Percentiles rank a stretch among this genome's conserved stretches.
These are phyloP conservation scores for Drosophila orena DNA, from an alignment of 1,140 invertebrate genomes.

Conservation along the genomic window DNA sequence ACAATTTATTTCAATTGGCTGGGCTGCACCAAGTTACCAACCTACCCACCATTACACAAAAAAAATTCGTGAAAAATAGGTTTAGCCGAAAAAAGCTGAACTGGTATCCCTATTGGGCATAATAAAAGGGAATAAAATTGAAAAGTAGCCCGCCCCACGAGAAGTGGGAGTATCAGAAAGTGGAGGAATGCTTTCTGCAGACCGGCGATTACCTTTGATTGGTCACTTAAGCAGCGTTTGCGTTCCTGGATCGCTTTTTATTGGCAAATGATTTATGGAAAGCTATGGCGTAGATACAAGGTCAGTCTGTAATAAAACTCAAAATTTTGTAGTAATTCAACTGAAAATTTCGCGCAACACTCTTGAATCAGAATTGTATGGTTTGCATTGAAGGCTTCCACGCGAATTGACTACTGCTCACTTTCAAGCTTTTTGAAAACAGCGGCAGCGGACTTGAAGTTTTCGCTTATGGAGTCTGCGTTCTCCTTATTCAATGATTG, in stretches of 20 bases:
- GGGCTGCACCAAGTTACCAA: too few species aligned
- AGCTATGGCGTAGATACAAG: slow-evolving; percentile 38
- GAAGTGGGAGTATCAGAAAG: slow-evolving; percentile 16
- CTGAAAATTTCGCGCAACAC: slow-evolving; percentile 30
- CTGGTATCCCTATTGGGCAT: not conserved
- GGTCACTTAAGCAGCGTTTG: slow-evolving; percentile 68
- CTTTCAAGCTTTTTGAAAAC: slow-evolving; percentile 14
- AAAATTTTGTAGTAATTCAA: slow-evolving; percentile 27
- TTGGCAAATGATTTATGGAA: slow-evolving; percentile 65
- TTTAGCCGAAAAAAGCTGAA: not conserved
- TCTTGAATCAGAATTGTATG: slow-evolving; percentile 2
- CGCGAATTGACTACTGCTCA: not conserved
- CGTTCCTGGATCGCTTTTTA: slow-evolving; percentile 54
- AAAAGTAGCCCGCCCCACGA: slow-evolving; percentile 7
- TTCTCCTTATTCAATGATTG: too few species aligned
- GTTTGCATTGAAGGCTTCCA: not conserved
- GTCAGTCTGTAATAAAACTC: slow-evolving; percentile 27
- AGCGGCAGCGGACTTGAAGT: not conserved
- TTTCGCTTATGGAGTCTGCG: not conserved
- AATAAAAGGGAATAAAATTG: slow-evolving; percentile 21
- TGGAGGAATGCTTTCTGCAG: slow-evolving; percentile 20
- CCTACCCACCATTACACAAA: too few species aligned
- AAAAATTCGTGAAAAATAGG: too few species aligned
- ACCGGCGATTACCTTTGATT: slow-evolving; percentile 76
- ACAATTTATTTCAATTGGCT: not conserved